Evolutionary conservation across 1,140 invertebrate species (phyloP).

Genomic region (Plodia interpunctella): DNA sequence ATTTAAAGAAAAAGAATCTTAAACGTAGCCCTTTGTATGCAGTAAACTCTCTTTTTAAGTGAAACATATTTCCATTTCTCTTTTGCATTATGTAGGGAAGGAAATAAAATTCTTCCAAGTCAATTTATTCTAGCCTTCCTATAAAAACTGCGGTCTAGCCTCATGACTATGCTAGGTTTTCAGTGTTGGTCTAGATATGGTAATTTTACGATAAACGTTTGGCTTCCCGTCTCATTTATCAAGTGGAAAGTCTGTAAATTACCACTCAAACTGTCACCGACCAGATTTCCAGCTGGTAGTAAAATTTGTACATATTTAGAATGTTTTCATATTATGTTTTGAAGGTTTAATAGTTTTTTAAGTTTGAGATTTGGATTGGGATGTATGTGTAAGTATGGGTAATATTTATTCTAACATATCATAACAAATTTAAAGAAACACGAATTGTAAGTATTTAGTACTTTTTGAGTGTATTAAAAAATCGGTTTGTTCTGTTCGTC

Average conservation of each 20-base stretch:
- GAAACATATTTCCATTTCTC: neutral
- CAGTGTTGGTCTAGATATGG: slow-evolving; percentile 29
- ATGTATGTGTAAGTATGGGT: too few species aligned
- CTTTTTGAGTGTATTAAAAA: too few species aligned
- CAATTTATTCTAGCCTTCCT: neutral
- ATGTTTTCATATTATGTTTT: too few species aligned
- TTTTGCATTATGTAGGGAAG: neutral
- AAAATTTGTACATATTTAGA: neutral
- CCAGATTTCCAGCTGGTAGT: neutral
- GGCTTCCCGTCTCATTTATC: slow-evolving; percentile 20
- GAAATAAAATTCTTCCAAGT: neutral
- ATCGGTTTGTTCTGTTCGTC: too few species aligned
- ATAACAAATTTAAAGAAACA: too few species aligned
- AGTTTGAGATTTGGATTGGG: too few species aligned
- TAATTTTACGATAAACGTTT: slow-evolving; percentile 33
- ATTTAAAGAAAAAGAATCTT: too few species aligned
- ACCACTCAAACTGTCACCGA: neutral
- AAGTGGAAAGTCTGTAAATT: slow-evolving; percentile 14
- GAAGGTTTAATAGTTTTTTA: too few species aligned
- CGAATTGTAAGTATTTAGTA: too few species aligned
- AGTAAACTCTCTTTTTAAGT: too few species aligned
- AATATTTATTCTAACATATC: too few species aligned
- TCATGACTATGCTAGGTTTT: slow-evolving; percentile 12
- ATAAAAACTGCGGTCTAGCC: neutral
- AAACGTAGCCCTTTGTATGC: too few species aligned